Percentiles rank a stretch among this genome's conserved stretches.
Evolutionary conservation across 2,888 invertebrate genomes (phyloP).

Genomic region (Callosobruchus maculatus): DNA sequence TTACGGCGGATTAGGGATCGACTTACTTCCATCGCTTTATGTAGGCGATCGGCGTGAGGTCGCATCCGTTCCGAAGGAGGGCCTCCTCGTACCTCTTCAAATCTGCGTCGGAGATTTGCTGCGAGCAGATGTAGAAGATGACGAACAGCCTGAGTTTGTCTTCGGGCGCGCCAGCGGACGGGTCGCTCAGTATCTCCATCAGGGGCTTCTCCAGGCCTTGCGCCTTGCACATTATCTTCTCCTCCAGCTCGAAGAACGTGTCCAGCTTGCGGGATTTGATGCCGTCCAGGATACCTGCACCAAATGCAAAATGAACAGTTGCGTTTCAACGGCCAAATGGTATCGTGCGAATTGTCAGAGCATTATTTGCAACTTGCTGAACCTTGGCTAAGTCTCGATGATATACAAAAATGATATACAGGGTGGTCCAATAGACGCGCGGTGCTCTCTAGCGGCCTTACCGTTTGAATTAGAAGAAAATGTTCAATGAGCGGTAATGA

Average conservation of each 20-base stretch:
- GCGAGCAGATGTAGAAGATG: slow-evolving; percentile 85
- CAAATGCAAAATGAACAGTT: too few relatives aligned
- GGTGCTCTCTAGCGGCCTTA: too few relatives aligned
- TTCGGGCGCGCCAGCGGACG: slow-evolving; percentile 81
- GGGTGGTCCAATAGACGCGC: too few relatives aligned
- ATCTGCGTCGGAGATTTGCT: slow-evolving; percentile 76
- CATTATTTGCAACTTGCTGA: too few relatives aligned
- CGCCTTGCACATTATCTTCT: slow-evolving; percentile 91
- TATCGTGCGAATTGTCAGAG: too few relatives aligned
- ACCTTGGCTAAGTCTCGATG: too few relatives aligned
- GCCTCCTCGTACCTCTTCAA: slow-evolving; percentile 80
- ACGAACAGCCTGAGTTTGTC: slow-evolving; percentile 92
- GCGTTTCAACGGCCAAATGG: too few relatives aligned
- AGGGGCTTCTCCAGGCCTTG: slow-evolving; percentile 70
- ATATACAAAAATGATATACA: too few relatives aligned
- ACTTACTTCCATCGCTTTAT: slow-evolving; percentile 89
- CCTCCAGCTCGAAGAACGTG: slow-evolving; percentile 95
- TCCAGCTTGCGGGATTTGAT: slow-evolving; percentile 90
- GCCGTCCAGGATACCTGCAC: slow-evolving; percentile 72
- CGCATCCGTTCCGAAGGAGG: slow-evolving; percentile 76
- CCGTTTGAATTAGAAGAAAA: too few relatives aligned
- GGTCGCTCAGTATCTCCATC: slow-evolving; percentile 83
- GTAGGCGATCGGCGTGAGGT: slow-evolving; percentile 80
- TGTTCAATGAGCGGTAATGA: too few relatives aligned
- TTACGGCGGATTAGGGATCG: too few relatives aligned